Evolutionary conservation across 2,888 invertebrate genomes (phyloP).

Genomic region (Amaurobius ferox): DNA sequence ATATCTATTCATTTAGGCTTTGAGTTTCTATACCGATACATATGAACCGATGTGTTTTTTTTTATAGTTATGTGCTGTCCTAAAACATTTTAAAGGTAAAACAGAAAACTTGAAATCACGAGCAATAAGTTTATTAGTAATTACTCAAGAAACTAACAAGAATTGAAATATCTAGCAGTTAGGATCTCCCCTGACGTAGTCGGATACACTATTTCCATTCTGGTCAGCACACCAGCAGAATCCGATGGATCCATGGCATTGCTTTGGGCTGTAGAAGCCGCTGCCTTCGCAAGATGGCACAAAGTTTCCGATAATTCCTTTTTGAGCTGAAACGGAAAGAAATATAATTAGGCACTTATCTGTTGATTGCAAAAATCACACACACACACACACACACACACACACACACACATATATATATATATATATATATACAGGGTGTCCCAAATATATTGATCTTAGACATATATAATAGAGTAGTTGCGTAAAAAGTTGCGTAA

Average conservation of each 20-base stretch:
- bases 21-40: no score
- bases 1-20: no score
- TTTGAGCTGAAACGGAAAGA: neutral
- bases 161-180: neutral
- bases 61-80: no score
- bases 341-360: no score
- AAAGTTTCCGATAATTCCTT: constrained; percentile 82
- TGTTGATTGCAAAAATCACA: no score
- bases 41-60: no score
- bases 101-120: no score
- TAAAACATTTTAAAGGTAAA: no score
- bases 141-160: no score
- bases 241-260: constrained; percentile 90
- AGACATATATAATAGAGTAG: no score
- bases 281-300: constrained; percentile 89
- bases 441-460: neutral
- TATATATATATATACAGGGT: neutral
- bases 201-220: constrained; percentile 83
- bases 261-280: constrained; percentile 90
- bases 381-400: neutral
- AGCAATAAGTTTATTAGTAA: no score
- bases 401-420: neutral
- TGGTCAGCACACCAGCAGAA: constrained; percentile 87
- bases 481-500: no score
- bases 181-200: neutral